Evolutionary conservation across 2,113 vertebrate genomes (phyloP).

Genomic region (Daubentonia madagascariensis): DNA sequence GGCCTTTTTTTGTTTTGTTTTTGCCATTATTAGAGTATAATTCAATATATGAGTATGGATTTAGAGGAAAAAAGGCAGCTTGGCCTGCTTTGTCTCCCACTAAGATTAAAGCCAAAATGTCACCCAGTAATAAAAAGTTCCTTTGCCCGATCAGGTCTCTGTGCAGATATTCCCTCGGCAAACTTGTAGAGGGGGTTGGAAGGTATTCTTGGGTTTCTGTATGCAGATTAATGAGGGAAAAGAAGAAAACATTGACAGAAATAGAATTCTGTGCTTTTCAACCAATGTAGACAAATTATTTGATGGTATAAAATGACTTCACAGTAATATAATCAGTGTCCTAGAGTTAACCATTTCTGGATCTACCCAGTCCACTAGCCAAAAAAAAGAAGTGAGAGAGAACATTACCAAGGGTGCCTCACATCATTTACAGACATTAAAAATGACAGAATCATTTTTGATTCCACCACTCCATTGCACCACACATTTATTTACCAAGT

Average conservation of each 20-base stretch:
- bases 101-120: neutral
- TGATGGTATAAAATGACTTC: neutral
- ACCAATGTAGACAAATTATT: neutral
- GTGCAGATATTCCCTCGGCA: neutral
- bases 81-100: neutral
- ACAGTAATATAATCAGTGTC: neutral
- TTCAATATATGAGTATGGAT: neutral
- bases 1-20: neutral
- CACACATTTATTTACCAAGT: neutral
- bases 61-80: neutral
- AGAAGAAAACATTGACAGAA: neutral
- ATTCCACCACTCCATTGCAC: neutral
- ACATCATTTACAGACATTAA: neutral
- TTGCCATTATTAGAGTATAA: neutral
- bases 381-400: neutral
- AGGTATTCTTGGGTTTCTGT: neutral
- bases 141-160: neutral
- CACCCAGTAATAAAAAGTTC: neutral
- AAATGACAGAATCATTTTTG: neutral
- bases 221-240: neutral
- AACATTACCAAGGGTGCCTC: neutral
- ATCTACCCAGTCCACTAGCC: neutral
- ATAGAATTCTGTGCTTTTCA: neutral
- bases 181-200: neutral
- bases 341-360: neutral